Conservation (phyloP, 1,140 invertebrate species). For the Zaprionus camerounensis region DNA sequence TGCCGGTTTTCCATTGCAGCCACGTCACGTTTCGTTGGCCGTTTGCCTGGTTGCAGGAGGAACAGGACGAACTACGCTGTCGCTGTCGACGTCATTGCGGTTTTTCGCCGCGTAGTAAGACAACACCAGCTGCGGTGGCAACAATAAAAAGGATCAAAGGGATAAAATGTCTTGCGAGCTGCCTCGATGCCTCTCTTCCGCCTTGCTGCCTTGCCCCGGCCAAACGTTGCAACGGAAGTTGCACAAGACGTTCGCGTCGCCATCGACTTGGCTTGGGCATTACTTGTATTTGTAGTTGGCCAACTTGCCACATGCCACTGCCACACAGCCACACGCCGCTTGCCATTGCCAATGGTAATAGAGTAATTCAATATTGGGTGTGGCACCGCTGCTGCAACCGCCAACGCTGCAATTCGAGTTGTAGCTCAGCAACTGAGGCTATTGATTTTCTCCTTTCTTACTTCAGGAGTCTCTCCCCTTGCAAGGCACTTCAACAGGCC, state of each 20-base stretch:
- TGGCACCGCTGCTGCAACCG: constrained; percentile 30
- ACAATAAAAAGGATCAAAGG: constrained; percentile 65
- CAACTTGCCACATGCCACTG: constrained; percentile 1
- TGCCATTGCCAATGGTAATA: constrained; percentile 44
- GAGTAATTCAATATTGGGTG: constrained; percentile 67
- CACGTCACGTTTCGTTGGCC: constrained; percentile 51
- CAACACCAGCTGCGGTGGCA: constrained; percentile 63
- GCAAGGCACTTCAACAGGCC: constrained; percentile 46
- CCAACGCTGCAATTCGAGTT: constrained; percentile 28
- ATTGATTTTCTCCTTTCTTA: constrained; percentile 36
- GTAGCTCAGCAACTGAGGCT: constrained; percentile 2
- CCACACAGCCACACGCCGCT: not conserved
- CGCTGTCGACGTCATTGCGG: constrained; percentile 46
- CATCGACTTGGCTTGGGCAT: constrained; percentile 14
- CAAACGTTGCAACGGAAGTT: constrained; percentile 34
- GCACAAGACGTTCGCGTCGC: constrained; percentile 20
- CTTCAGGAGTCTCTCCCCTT: constrained; percentile 2
- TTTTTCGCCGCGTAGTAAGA: constrained; percentile 45
- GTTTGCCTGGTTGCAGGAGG: constrained; percentile 10
- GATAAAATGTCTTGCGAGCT: constrained; percentile 57
- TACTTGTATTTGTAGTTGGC: constrained; percentile 24
- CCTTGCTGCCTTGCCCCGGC: no score
- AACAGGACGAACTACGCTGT: constrained; percentile 7
- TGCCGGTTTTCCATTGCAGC: constrained; percentile 56
- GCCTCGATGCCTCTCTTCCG: not conserved